These are phyloP conservation scores for Cynopterus sphinx DNA, from an alignment of 2,797 vertebrate species.

Conservation along the genomic window DNA sequence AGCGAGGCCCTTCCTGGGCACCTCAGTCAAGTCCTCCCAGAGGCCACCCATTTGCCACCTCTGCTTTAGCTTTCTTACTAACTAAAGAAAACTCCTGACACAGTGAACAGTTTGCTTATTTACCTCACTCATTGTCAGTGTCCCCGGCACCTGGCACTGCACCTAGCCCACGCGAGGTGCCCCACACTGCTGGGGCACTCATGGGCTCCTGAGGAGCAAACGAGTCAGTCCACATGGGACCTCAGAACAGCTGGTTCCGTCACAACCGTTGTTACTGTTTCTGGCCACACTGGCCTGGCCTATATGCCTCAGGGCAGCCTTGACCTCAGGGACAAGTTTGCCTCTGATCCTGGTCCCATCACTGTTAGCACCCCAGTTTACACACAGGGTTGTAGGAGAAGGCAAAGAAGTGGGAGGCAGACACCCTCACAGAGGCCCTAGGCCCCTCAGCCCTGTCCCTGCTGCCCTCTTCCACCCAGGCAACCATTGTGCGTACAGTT, in stretches of 20 bases:
- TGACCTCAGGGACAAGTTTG: not conserved
- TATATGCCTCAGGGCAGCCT: not conserved
- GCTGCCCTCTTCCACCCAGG: conserved; percentile 19
- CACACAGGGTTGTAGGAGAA: not conserved
- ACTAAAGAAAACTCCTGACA: not conserved
- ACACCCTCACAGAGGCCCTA: not conserved
- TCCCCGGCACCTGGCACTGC: too few species aligned
- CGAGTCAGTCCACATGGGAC: not conserved
- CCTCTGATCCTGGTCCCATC: not conserved
- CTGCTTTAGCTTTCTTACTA: not conserved
- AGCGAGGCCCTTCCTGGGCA: not conserved
- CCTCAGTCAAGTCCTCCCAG: not conserved
- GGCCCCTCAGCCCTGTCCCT: not conserved
- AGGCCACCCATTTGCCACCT: not conserved
- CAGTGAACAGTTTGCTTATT: not conserved
- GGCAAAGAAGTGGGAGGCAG: not conserved
- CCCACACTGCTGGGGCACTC: not conserved
- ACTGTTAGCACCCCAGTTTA: not conserved
- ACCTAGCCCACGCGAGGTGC: not conserved
- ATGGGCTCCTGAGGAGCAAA: not conserved
- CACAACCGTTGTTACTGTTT: not conserved
- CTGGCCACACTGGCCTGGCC: not conserved
- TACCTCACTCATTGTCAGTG: not conserved
- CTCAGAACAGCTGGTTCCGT: not conserved
- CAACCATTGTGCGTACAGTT: conserved; percentile 80